phyloP scores from a whole-genome alignment of 2,888 invertebrate genomes.

The Chironomus tentans region DNA sequence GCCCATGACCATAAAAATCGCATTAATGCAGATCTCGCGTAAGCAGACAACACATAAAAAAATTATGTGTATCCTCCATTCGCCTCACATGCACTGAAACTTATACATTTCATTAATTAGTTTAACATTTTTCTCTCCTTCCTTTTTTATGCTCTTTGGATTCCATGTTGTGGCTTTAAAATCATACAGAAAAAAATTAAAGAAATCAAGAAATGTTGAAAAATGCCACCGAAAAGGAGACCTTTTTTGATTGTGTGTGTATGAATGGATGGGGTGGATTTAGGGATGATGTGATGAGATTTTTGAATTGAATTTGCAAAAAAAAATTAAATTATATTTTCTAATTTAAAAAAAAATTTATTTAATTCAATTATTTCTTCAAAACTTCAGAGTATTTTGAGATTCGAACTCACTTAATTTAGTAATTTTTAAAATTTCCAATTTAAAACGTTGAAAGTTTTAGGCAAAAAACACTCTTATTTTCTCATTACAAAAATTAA shows the following conservation, averaged over 20 bases:
- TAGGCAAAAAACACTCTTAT: too few species aligned
- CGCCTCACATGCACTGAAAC: neutral
- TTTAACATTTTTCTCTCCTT: neutral
- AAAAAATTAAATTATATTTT: too few species aligned
- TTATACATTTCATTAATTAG: conserved; percentile 23
- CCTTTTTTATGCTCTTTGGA: neutral
- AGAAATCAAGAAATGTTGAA: neutral
- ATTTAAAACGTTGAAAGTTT: too few species aligned
- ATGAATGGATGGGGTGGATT: too few species aligned
- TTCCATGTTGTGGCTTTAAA: neutral
- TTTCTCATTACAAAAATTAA: too few species aligned
- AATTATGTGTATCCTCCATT: neutral
- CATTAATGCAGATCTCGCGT: neutral
- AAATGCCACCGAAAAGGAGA: conserved; percentile 1
- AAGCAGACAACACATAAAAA: conserved; percentile 1
- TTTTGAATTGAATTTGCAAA: too few species aligned
- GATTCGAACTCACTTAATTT: too few species aligned
- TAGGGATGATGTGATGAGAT: too few species aligned
- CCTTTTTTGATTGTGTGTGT: neutral
- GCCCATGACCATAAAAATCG: neutral
- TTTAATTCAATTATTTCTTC: too few species aligned
- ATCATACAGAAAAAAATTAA: neutral
- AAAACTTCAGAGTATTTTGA: too few species aligned
- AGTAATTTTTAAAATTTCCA: too few species aligned
- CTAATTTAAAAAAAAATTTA: too few species aligned